Conservation (phyloP, 2,888 invertebrate species). For the Perizoma affinitatum region DNA sequence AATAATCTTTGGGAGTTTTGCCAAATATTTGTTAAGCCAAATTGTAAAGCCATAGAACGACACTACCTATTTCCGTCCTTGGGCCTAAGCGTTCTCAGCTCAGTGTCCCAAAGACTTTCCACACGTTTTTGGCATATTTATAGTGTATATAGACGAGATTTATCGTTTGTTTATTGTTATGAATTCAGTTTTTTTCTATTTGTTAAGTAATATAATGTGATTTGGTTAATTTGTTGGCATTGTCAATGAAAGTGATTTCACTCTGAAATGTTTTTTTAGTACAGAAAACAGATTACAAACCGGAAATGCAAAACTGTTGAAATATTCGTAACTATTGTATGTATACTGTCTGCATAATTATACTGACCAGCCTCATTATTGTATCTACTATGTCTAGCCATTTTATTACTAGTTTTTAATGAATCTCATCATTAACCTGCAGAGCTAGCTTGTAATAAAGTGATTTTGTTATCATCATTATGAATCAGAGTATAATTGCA, state of each 20-base stretch:
- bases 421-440: slow-evolving; percentile 21
- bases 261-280: slow-evolving; percentile 20
- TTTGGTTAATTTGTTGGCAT: slow-evolving; percentile 40
- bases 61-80: slow-evolving; percentile 39
- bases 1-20: slow-evolving; percentile 20
- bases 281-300: slow-evolving; percentile 3
- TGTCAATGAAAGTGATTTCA: slow-evolving; percentile 34
- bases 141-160: slow-evolving; percentile 56
- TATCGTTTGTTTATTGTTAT: slow-evolving; percentile 64
- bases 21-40: slow-evolving; percentile 24
- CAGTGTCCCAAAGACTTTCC: slow-evolving; percentile 42
- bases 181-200: slow-evolving; percentile 47
- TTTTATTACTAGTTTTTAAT: slow-evolving; percentile 4
- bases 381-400: too few relatives aligned
- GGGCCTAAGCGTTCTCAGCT: slow-evolving; percentile 17
- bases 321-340: slow-evolving; percentile 3
- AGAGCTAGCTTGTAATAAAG: slow-evolving; percentile 32
- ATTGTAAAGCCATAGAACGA: slow-evolving; percentile 10
- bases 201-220: slow-evolving; percentile 41
- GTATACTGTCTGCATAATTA: too few relatives aligned
- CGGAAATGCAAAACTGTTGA: slow-evolving; percentile 17
- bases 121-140: slow-evolving; percentile 56
- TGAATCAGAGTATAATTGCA: slow-evolving; percentile 40
- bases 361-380: too few relatives aligned
- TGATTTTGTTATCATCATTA: slow-evolving; percentile 57